Evolutionary conservation across 92 coral and sea anemone genomes (phyloP), one percentile per base, ranked within the genome.

Genomic region (Ricordea florida): DNA sequence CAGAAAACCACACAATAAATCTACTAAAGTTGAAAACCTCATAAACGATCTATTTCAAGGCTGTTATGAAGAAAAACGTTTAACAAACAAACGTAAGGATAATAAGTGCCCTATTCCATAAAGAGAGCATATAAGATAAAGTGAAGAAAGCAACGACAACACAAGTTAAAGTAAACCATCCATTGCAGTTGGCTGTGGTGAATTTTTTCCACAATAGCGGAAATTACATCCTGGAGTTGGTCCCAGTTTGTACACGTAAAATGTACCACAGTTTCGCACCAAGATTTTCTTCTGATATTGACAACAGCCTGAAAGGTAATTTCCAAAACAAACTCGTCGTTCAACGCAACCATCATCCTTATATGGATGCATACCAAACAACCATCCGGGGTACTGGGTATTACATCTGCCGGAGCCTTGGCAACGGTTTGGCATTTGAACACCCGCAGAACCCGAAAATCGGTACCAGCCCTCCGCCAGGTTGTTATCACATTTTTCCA

Each of bases 401-500:
- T 91, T 86, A 47, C 97, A 91, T 24, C 58, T 58, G 26, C 83
- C 72, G 21, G 73, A 74, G 35, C 67, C 62, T 17, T 71, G 83
- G 72, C 97, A 91, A 6, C 85, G 34, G 38, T 60, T 79, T 6
- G 89, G 84, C 97, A 91, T 87, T 65, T 78, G 78, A 38, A 70
- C 72, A 3, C 97, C 97, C 0, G 97, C 97, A 5, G 66, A 83
- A 3, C 97, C 93, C 1, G 93, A 66, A 16, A 91, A 46, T 66
- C 97, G 93, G 72, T 83, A 91, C 97, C 97, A 91, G 67, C 97
- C 97, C 60, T 83, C 93, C 20, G 97, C 93, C 15, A 91, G 57
- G 63, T 91, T 91, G 28, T 62, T 38, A 67, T 91, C 97, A 17
- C 97, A 91, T 32, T 50, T 79, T 18, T 93, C 93, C 33, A 91